These are phyloP conservation scores for Tetranychus piercei DNA, from an alignment of 2,888 invertebrate species.

Conservation along the genomic window DNA sequence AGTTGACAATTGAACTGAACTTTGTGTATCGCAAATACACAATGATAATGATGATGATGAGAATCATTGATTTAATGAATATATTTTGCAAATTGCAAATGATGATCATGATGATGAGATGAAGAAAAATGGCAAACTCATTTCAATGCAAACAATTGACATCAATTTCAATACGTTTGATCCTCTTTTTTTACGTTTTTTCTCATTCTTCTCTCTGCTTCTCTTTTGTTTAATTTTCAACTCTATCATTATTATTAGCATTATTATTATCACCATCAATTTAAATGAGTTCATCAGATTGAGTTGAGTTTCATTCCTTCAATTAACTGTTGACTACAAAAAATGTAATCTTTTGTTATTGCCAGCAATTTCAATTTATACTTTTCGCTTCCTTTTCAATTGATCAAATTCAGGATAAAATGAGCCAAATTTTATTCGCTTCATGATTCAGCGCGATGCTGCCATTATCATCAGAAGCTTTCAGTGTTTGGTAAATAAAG, in stretches of 20 bases:
- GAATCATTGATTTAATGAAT: constrained; percentile 1
- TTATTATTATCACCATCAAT: no score
- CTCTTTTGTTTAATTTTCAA: neutral
- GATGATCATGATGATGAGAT: neutral
- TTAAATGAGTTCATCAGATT: no score
- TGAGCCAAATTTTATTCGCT: no score
- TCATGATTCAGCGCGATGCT: no score
- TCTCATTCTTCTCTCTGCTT: neutral
- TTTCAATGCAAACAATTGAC: neutral
- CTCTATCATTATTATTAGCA: neutral
- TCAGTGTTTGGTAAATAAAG: no score
- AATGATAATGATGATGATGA: neutral
- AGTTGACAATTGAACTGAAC: neutral
- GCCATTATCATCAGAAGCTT: no score
- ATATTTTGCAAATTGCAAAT: neutral
- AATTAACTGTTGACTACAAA: no score
- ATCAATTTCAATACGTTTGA: neutral
- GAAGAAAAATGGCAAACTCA: neutral
- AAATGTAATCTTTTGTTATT: no score
- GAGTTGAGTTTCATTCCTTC: no score
- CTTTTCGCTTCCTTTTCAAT: no score
- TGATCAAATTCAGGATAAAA: no score
- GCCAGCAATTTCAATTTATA: no score
- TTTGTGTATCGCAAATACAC: neutral
- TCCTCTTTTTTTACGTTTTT: neutral